These are phyloP conservation scores for Liodrosophila aerea DNA, from an alignment of 2,888 invertebrate genomes.

Conservation along the genomic window DNA sequence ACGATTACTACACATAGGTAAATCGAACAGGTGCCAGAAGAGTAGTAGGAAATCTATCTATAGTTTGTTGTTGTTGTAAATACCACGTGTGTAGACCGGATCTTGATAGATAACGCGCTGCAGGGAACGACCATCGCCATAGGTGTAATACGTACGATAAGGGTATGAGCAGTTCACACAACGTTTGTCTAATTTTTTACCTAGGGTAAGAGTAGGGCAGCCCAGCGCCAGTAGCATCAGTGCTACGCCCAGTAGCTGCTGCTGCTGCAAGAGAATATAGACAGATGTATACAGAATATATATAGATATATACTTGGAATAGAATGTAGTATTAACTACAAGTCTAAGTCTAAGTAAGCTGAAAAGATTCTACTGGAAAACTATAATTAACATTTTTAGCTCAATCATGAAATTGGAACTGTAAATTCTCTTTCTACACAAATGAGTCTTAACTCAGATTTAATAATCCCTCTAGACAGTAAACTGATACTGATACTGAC, in stretches of 20 bases:
- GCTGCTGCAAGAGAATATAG: constrained; percentile 17
- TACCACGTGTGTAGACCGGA: constrained; percentile 75
- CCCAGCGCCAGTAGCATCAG: constrained; percentile 31
- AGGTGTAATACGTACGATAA: constrained; percentile 78
- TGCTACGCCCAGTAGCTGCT: constrained; percentile 41
- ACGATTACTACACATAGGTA: constrained; percentile 6
- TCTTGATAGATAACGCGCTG: constrained; percentile 73
- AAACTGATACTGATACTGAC: too few relatives aligned
- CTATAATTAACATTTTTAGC: too few relatives aligned
- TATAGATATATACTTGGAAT: too few relatives aligned
- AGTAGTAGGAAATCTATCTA: neutral
- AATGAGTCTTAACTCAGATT: too few relatives aligned
- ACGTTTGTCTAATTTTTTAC: constrained; percentile 77
- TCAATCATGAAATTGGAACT: too few relatives aligned
- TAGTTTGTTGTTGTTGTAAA: constrained; percentile 57
- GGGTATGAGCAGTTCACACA: constrained; percentile 79
- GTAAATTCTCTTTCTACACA: too few relatives aligned
- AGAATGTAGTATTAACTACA: too few relatives aligned
- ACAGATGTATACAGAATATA: too few relatives aligned
- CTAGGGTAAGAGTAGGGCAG: constrained; percentile 54
- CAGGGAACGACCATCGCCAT: constrained; percentile 74
- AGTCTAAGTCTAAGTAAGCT: too few relatives aligned
- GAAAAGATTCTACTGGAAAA: too few relatives aligned
- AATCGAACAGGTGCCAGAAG: constrained; percentile 19
- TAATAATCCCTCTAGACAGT: too few relatives aligned